phyloP scores from a whole-genome alignment of 2,113 vertebrate species.

The Saguinus midas region DNA sequence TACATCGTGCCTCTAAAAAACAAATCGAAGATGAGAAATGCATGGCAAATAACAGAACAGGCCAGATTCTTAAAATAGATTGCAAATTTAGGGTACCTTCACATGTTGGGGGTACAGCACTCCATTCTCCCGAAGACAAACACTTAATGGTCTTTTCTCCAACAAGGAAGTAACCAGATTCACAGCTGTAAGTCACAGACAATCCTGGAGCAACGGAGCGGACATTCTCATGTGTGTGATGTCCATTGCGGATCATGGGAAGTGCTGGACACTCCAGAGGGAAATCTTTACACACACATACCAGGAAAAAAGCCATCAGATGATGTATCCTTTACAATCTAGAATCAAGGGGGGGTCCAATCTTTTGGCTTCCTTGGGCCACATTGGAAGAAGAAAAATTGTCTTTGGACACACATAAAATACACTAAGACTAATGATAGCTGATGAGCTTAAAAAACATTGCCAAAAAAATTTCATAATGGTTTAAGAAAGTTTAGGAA shows the following conservation, averaged over 20 bases:
- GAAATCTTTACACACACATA: slow-evolving; percentile 43
- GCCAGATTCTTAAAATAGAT: neutral
- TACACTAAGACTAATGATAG: too few species aligned
- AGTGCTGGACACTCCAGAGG: slow-evolving; percentile 54
- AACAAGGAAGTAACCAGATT: slow-evolving; percentile 70
- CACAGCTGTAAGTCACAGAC: slow-evolving; percentile 79
- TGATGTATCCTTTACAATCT: neutral
- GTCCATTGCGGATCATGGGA: slow-evolving; percentile 60
- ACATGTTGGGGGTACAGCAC: slow-evolving; percentile 65
- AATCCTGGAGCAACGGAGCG: slow-evolving; percentile 62
- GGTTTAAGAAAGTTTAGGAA: too few species aligned
- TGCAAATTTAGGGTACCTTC: slow-evolving; percentile 72
- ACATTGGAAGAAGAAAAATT: too few species aligned
- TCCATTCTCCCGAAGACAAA: slow-evolving; percentile 78
- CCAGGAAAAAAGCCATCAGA: slow-evolving; percentile 25
- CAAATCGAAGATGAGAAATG: neutral
- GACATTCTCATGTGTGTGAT: neutral
- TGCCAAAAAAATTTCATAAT: too few species aligned
- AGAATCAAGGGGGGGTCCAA: too few species aligned
- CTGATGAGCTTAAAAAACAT: too few species aligned
- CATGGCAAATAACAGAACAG: neutral
- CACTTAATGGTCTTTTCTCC: slow-evolving; percentile 76
- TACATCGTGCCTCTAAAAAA: slow-evolving; percentile 61
- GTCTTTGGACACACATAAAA: too few species aligned
- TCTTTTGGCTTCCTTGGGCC: too few species aligned